These are phyloP conservation scores for Psylliodes chrysocephalus DNA, from an alignment of 2,888 invertebrate species.

Conservation along the genomic window DNA sequence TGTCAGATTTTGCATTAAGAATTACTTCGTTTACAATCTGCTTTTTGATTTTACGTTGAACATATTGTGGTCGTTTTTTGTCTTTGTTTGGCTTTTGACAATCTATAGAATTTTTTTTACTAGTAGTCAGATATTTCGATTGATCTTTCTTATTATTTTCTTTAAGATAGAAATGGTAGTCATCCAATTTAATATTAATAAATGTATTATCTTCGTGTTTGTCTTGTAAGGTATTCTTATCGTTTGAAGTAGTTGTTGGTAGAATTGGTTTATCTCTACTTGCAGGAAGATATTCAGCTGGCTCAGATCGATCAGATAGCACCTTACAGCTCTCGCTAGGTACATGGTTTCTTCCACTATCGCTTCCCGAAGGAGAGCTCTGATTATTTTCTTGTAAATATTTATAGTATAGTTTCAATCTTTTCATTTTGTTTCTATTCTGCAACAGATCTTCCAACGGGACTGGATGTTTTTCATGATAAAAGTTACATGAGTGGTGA, in stretches of 20 bases:
- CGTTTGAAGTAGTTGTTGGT: not conserved
- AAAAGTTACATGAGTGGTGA: conserved; percentile 13
- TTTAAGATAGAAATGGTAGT: conserved; percentile 1
- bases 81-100: not conserved
- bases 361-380: conserved; percentile 18
- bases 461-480: not conserved
- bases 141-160: not conserved
- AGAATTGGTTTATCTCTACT: not conserved
- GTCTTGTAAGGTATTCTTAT: not conserved
- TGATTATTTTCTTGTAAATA: conserved; percentile 41
- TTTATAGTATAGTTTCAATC: conserved; percentile 48
- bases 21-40: not conserved
- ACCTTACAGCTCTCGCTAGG: conserved; percentile 43
- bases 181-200: conserved; percentile 7
- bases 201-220: not conserved
- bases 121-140: not conserved
- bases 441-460: conserved; percentile 39
- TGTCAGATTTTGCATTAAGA: not conserved
- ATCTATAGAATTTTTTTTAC: not conserved
- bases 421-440: conserved; percentile 41
- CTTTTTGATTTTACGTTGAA: not conserved
- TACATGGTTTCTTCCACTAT: conserved; percentile 40
- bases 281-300: not conserved
- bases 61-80: not conserved
- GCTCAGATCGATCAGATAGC: conserved; percentile 39